Percentiles rank a stretch among this genome's conserved stretches.
phyloP scores from a whole-genome alignment of 1,140 invertebrate species.

The Camponotus pennsylvanicus region DNA sequence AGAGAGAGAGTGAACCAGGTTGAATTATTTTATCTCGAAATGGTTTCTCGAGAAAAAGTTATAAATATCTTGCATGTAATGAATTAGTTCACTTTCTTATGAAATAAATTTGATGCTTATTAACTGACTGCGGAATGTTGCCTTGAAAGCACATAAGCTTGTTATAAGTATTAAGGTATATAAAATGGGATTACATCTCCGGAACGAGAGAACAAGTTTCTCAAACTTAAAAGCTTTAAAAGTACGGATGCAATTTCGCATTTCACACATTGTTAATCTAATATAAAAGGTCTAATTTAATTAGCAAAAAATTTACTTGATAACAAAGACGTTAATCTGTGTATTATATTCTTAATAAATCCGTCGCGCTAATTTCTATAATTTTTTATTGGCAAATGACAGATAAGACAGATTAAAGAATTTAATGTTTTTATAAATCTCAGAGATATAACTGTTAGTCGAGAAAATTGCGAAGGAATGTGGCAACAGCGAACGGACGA shows the following conservation, averaged over 20 bases:
- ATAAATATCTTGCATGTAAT: not conserved
- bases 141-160: not conserved
- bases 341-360: not conserved
- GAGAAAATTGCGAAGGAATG: not conserved
- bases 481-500: not conserved
- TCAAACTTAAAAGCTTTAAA: not conserved
- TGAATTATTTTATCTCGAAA: not conserved
- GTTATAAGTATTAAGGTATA: not conserved
- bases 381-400: not conserved
- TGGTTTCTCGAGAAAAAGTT: not conserved
- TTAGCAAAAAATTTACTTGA: not conserved
- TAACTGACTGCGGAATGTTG: not conserved
- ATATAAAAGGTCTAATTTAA: slow-evolving; percentile 32
- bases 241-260: not conserved
- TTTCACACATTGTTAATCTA: slow-evolving; percentile 9
- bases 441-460: not conserved
- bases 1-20: no score
- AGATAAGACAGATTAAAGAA: not conserved
- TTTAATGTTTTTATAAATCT: not conserved
- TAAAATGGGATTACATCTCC: not conserved
- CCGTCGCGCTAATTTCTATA: not conserved
- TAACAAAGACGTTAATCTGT: not conserved
- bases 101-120: slow-evolving; percentile 10
- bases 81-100: not conserved
- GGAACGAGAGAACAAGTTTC: slow-evolving; percentile 14